A percentile compares a stretch with the other conserved stretches of the same genome.
Evolutionary conservation across 2,888 invertebrate species (phyloP).

Genomic region (Clostera curtula): DNA sequence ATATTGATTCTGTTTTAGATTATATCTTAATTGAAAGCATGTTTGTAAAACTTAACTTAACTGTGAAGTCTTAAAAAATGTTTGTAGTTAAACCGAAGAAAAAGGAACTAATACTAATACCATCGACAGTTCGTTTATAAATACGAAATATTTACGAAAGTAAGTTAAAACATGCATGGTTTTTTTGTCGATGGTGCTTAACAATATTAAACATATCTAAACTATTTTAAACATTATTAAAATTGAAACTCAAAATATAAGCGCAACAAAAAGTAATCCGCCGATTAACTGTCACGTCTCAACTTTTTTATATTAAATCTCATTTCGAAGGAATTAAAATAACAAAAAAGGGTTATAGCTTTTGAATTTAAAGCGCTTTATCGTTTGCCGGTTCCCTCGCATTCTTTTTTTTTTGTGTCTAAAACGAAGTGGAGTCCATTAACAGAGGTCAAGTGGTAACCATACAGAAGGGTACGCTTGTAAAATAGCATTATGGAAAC

Average conservation of each 20-base stretch:
- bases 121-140: too few relatives aligned
- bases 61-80: too few relatives aligned
- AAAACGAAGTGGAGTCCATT: slow-evolving; percentile 49
- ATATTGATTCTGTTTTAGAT: too few relatives aligned
- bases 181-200: too few relatives aligned
- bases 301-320: slow-evolving; percentile 14
- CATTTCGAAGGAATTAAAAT: slow-evolving; percentile 14
- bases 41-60: too few relatives aligned
- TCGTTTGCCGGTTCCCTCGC: slow-evolving; percentile 20
- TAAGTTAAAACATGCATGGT: too few relatives aligned
- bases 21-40: too few relatives aligned
- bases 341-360: slow-evolving; percentile 7
- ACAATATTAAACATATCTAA: not conserved
- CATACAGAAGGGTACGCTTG: slow-evolving; percentile 28
- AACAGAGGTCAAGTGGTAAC: slow-evolving; percentile 54
- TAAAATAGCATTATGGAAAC: slow-evolving; percentile 20
- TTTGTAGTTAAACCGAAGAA: too few relatives aligned
- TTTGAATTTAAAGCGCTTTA: slow-evolving; percentile 24
- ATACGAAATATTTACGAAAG: too few relatives aligned
- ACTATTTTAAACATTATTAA: not conserved
- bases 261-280: slow-evolving; percentile 7
- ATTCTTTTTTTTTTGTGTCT: slow-evolving; percentile 38
- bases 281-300: slow-evolving; percentile 10
- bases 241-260: not conserved
- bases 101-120: too few relatives aligned